These are phyloP conservation scores for Hylaea fasciaria DNA, from an alignment of 2,888 invertebrate species.

Conservation along the genomic window DNA sequence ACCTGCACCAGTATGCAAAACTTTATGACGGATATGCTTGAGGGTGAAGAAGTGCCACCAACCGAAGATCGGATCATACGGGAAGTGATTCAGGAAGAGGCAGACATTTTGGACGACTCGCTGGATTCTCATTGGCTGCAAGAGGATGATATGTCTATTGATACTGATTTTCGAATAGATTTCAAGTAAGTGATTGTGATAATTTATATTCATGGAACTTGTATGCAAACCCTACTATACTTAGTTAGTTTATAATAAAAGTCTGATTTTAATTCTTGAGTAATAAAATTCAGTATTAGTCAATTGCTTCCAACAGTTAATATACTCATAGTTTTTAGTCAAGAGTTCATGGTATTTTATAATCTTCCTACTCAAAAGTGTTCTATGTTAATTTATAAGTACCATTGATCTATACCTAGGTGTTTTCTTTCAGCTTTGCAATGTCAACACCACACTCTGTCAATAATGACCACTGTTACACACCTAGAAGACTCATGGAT, in stretches of 20 bases:
- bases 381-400: neutral
- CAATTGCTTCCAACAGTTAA: no score
- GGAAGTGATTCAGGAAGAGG: conserved; percentile 75
- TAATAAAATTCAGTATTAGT: no score
- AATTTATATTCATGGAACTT: no score
- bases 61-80: conserved; percentile 70
- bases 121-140: conserved; percentile 77
- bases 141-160: conserved; percentile 71
- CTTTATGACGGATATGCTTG: conserved; percentile 74
- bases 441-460: conserved; percentile 65
- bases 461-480: conserved; percentile 57
- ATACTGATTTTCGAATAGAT: conserved; percentile 65
- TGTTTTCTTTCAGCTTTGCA: conserved; percentile 58
- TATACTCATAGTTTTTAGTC: no score
- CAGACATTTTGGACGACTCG: conserved; percentile 73
- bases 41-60: conserved; percentile 68
- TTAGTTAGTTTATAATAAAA: no score
- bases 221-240: no score
- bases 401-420: no score
- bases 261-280: no score
- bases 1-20: conserved; percentile 78
- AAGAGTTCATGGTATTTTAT: no score
- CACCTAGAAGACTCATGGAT: conserved; percentile 51
- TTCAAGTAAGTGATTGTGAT: conserved; percentile 55
- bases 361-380: no score